Percentiles rank a stretch among this genome's conserved stretches.
These are phyloP conservation scores for Capromys pilorides DNA, from an alignment of 2,797 vertebrate species.

Conservation along the genomic window DNA sequence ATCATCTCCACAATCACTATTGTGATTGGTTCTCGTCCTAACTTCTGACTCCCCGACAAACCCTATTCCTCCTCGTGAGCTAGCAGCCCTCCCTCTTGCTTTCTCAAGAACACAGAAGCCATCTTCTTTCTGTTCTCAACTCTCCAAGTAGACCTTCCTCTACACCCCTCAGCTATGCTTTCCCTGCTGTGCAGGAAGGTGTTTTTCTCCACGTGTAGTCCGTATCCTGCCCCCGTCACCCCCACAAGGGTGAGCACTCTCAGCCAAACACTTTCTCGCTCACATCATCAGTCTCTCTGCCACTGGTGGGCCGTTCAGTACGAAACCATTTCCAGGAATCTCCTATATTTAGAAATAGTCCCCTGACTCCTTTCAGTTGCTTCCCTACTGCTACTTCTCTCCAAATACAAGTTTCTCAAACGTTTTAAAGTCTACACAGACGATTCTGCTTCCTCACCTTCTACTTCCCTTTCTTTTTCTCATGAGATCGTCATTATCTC, in stretches of 20 bases:
- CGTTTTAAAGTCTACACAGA: background rate
- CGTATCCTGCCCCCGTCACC: background rate
- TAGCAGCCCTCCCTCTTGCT: background rate
- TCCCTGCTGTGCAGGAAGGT: background rate
- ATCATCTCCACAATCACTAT: background rate
- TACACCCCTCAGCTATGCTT: background rate
- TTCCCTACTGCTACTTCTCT: background rate
- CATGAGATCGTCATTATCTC: background rate
- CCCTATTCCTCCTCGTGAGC: background rate
- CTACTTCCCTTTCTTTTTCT: background rate
- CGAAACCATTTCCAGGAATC: constrained; percentile 8
- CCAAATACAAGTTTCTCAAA: background rate
- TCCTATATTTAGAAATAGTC: background rate
- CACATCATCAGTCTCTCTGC: background rate
- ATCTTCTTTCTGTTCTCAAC: background rate
- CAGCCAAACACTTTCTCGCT: background rate
- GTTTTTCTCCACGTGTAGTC: background rate
- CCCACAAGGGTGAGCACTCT: background rate
- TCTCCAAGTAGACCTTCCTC: background rate
- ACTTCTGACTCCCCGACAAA: background rate
- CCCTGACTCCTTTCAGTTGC: background rate
- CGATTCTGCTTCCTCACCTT: background rate
- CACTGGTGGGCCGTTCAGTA: background rate
- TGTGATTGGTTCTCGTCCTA: background rate
- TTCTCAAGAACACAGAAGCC: background rate